Evolutionary conservation across 2,113 vertebrate genomes (phyloP).

Genomic region (Carlito syrichta): DNA sequence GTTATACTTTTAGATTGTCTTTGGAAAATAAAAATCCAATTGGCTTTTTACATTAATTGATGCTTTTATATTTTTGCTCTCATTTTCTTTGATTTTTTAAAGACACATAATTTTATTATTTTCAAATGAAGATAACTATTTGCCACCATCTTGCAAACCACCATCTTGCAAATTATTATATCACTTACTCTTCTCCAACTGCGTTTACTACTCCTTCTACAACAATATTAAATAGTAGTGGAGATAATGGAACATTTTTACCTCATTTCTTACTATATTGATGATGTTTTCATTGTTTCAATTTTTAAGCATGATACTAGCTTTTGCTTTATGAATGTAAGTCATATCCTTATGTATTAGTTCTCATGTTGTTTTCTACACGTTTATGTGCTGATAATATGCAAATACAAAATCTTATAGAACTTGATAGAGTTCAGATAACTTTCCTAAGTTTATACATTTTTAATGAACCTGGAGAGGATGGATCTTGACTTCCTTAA

Average conservation of each 20-base stretch:
- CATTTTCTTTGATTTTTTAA: not conserved
- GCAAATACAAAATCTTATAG: too few species aligned
- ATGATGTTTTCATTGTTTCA: not conserved
- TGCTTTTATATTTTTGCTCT: not conserved
- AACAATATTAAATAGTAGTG: not conserved
- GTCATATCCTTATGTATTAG: not conserved
- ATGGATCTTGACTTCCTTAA: not conserved
- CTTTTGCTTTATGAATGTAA: not conserved
- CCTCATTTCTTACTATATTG: not conserved
- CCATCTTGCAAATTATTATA: not conserved
- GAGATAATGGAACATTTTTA: not conserved
- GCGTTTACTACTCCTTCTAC: not conserved
- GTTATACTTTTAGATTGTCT: not conserved
- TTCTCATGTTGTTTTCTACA: not conserved
- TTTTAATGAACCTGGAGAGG: too few species aligned
- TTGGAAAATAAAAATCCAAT: not conserved
- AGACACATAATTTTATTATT: not conserved
- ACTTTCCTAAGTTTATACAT: too few species aligned
- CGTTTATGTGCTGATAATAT: too few species aligned
- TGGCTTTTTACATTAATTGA: not conserved
- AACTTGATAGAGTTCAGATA: too few species aligned
- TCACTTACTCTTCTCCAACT: not conserved
- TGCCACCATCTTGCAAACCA: too few species aligned
- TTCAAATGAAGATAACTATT: not conserved
- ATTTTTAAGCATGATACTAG: not conserved